These are phyloP conservation scores for Enteromius argenteus DNA, from an alignment of 2,797 vertebrate species.

Conservation along the genomic window DNA sequence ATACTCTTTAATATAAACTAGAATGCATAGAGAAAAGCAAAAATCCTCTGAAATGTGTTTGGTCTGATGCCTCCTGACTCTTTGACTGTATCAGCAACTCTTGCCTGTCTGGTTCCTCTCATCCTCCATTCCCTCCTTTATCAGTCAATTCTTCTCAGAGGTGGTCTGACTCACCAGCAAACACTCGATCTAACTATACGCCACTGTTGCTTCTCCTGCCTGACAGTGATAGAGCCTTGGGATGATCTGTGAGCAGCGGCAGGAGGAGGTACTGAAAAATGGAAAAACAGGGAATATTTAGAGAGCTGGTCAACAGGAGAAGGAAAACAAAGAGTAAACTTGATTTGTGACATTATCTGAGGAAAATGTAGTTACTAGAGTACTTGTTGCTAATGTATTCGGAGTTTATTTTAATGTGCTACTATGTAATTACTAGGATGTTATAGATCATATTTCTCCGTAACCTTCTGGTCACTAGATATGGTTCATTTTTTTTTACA, in stretches of 20 bases:
- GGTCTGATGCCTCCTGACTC: slow-evolving; percentile 17
- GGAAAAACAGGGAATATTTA: background rate
- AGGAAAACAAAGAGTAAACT: slow-evolving; percentile 16
- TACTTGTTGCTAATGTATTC: background rate
- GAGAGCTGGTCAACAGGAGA: background rate
- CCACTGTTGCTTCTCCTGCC: background rate
- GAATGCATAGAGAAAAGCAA: background rate
- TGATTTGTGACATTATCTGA: slow-evolving; percentile 7
- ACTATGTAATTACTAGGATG: background rate
- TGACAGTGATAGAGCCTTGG: slow-evolving; percentile 16
- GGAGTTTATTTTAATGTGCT: background rate
- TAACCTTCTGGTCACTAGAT: background rate
- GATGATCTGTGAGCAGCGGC: slow-evolving; percentile 5
- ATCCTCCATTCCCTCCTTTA: slow-evolving; percentile 12
- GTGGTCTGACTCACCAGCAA: slow-evolving; percentile 10
- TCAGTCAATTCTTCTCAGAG: background rate
- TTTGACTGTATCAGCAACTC: slow-evolving; percentile 9
- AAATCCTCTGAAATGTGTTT: slow-evolving; percentile 16
- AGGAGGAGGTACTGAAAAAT: background rate
- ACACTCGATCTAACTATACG: slow-evolving; percentile 31
- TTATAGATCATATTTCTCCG: background rate
- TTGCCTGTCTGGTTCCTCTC: slow-evolving; percentile 19
- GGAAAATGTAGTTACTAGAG: background rate
- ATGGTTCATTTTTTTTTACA: background rate
- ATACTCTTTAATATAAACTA: slow-evolving; percentile 17